Evolutionary conservation across 2,888 invertebrate species (phyloP).

Genomic region (Pteria penguin): DNA sequence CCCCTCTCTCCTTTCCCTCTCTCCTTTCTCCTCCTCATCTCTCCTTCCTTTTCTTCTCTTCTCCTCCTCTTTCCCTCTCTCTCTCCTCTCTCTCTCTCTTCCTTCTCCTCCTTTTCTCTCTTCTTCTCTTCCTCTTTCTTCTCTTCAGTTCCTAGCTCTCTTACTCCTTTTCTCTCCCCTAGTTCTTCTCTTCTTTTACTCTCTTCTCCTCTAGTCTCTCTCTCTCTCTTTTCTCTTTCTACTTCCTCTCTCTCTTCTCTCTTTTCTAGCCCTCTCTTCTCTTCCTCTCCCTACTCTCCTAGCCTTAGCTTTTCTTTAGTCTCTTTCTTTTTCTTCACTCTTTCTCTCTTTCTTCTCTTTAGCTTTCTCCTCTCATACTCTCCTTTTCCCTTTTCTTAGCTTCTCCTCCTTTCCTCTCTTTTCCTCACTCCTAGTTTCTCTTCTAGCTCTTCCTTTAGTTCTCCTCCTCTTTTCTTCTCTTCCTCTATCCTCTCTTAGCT

Average conservation of each 20-base stretch:
- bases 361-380: background rate
- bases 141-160: background rate
- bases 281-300: background rate
- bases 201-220: background rate
- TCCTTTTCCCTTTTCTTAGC: background rate
- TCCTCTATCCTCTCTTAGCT: background rate
- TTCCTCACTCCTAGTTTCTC: background rate
- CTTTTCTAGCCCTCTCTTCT: background rate
- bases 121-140: background rate
- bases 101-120: background rate
- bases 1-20: background rate
- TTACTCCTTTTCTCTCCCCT: background rate
- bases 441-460: background rate
- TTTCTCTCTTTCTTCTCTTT: background rate
- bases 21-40: background rate
- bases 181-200: background rate
- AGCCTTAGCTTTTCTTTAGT: background rate
- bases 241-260: slow-evolving; percentile 1
- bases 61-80: background rate
- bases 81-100: background rate
- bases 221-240: no score
- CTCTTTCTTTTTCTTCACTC: background rate
- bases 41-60: background rate
- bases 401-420: no score
- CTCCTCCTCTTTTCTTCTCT: background rate